Evolutionary conservation across 1,140 invertebrate species (phyloP).

Genomic region (Bicyclus anynana): DNA sequence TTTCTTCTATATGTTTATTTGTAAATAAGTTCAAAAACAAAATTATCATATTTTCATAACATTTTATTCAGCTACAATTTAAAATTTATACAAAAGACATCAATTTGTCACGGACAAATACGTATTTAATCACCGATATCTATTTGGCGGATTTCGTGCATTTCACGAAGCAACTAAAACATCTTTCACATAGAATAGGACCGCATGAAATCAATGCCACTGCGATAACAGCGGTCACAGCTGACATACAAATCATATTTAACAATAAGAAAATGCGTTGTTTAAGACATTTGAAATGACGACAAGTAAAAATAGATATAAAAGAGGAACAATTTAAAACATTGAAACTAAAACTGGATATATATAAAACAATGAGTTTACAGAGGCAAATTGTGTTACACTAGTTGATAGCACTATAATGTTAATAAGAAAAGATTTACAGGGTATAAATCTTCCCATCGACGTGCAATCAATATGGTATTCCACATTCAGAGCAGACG

Average conservation of each 20-base stretch:
- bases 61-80: too few species aligned
- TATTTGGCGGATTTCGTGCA: constrained; percentile 30
- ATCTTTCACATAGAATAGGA: constrained; percentile 49
- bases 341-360: too few species aligned
- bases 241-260: constrained; percentile 53
- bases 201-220: constrained; percentile 38
- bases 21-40: too few species aligned
- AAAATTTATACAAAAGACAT: too few species aligned
- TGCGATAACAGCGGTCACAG: constrained; percentile 36
- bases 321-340: too few species aligned
- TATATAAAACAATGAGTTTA: not conserved
- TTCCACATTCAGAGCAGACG: constrained; percentile 54
- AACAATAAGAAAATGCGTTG: not conserved
- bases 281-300: too few species aligned
- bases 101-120: not conserved
- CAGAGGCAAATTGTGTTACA: not conserved
- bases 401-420: too few species aligned
- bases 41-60: too few species aligned
- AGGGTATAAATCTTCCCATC: not conserved
- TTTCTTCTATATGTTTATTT: too few species aligned
- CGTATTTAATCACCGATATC: not conserved
- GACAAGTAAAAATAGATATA: too few species aligned
- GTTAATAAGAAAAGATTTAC: too few species aligned
- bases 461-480: constrained; percentile 34
- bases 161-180: constrained; percentile 39